Percentiles rank a stretch among this genome's conserved stretches.
Evolutionary conservation across 2,797 vertebrate species (phyloP).

Genomic region (Morus bassanus): DNA sequence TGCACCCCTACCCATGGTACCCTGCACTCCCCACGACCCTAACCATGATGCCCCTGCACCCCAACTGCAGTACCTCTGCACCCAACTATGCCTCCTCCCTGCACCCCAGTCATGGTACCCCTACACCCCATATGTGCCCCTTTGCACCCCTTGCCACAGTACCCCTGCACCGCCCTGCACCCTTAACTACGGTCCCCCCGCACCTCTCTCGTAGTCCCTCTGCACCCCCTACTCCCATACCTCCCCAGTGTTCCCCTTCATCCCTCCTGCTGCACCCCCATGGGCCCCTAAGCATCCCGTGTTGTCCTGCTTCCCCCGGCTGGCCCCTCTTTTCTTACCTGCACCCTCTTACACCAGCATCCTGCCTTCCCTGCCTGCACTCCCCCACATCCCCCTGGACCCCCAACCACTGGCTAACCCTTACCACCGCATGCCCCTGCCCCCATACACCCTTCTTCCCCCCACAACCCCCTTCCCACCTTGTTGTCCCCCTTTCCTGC

Average conservation of each 20-base stretch:
- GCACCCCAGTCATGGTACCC: too few species aligned
- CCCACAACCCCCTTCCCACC: not conserved
- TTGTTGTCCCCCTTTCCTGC: not conserved
- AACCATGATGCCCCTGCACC: not conserved
- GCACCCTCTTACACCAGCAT: not conserved
- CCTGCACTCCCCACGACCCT: not conserved
- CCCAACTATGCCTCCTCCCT: too few species aligned
- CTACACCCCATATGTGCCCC: not conserved
- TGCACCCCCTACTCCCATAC: not conserved
- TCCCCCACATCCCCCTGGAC: not conserved
- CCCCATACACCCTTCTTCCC: not conserved
- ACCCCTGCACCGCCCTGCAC: too few species aligned
- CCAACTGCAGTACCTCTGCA: not conserved
- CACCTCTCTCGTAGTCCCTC: not conserved
- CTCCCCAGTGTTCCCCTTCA: not conserved
- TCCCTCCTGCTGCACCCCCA: not conserved
- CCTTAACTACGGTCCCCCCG: not conserved
- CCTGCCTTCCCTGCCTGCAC: not conserved
- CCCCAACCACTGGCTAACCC: not conserved
- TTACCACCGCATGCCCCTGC: fast-evolving
- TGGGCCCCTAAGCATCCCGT: not conserved
- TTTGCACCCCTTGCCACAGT: not conserved
- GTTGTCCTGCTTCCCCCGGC: not conserved
- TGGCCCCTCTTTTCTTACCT: not conserved
- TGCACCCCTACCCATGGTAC: not conserved